phyloP scores from a whole-genome alignment of 2,797 vertebrate species.

The Manis crassicaudata region DNA sequence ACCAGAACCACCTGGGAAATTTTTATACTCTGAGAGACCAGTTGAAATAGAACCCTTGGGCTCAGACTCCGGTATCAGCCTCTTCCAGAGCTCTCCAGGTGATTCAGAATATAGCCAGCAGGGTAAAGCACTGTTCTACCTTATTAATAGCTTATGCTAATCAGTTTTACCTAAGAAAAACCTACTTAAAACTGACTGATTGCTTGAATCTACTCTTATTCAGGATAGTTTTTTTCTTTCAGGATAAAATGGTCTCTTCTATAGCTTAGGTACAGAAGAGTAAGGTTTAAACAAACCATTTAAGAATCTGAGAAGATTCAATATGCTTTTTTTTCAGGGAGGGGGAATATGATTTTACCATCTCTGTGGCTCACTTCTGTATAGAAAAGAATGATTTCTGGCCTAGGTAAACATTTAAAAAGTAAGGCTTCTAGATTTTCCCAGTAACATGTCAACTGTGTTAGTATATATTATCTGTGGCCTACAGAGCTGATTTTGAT shows the following conservation, averaged over 20 bases:
- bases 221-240: constrained; percentile 15
- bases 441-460: not conserved
- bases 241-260: not conserved
- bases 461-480: not conserved
- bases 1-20: not conserved
- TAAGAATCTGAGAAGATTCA: not conserved
- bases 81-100: not conserved
- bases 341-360: not conserved
- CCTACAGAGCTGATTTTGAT: not conserved
- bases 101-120: not conserved
- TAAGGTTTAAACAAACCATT: not conserved
- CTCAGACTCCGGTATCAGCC: not conserved
- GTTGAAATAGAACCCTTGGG: not conserved
- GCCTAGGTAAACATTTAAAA: not conserved
- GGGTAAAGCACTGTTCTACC: not conserved
- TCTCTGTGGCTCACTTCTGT: not conserved
- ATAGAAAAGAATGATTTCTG: not conserved
- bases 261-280: not conserved
- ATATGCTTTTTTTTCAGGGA: not conserved
- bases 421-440: not conserved
- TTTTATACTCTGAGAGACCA: not conserved
- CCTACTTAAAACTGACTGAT: not conserved
- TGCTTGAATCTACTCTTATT: not conserved
- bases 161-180: not conserved
- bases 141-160: not conserved